phyloP scores from a whole-genome alignment of 1,140 invertebrate genomes.

The Chrysopa pallens region DNA sequence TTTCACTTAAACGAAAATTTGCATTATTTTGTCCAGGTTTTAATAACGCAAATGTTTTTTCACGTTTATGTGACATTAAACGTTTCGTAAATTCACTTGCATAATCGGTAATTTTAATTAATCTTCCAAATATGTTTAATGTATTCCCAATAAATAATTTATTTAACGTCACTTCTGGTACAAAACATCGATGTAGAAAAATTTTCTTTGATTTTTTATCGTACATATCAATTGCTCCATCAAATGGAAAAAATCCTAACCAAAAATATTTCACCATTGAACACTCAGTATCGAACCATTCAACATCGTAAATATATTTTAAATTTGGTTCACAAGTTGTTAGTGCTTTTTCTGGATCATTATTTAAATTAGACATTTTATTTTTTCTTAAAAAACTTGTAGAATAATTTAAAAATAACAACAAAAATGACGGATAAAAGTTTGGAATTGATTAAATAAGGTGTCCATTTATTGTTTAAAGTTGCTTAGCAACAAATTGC shows the following conservation, averaged over 20 bases:
- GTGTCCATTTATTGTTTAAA: too few species aligned
- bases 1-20: conserved; percentile 35
- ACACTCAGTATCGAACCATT: conserved; percentile 52
- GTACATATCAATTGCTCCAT: conserved; percentile 51
- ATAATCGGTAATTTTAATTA: conserved; percentile 45
- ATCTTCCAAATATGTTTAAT: conserved; percentile 45
- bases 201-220: conserved; percentile 39
- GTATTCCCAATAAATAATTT: conserved; percentile 52
- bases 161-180: conserved; percentile 31
- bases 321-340: too few species aligned
- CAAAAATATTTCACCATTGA: conserved; percentile 42
- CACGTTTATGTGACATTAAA: conserved; percentile 24
- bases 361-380: too few species aligned
- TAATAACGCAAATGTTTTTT: conserved; percentile 43
- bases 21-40: conserved; percentile 36
- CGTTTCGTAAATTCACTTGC: conserved; percentile 36
- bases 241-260: conserved; percentile 43
- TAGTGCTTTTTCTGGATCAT: too few species aligned
- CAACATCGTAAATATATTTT: conserved; percentile 18
- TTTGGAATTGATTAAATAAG: too few species aligned
- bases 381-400: too few species aligned
- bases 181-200: conserved; percentile 43
- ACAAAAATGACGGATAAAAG: too few species aligned
- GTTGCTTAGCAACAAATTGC: too few species aligned
- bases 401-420: too few species aligned